Conservation (phyloP, 2,113 vertebrate genomes). For the Neofelis nebulosa region DNA sequence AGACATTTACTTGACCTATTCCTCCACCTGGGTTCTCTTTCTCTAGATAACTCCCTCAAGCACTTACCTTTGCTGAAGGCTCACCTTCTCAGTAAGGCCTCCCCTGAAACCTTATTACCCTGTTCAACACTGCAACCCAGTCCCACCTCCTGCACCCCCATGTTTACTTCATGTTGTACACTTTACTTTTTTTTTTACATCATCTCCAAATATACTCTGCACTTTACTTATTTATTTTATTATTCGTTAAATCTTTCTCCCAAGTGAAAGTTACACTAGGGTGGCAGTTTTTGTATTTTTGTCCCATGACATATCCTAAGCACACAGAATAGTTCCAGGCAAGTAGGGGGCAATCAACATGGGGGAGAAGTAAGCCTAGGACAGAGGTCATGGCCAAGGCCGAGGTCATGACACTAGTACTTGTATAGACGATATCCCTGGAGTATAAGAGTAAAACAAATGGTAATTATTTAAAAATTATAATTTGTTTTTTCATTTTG, state of each 20-base stretch:
- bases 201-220: not conserved
- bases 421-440: not conserved
- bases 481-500: not conserved
- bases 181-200: not conserved
- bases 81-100: not conserved
- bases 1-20: not conserved
- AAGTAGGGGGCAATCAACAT: not conserved
- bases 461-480: not conserved
- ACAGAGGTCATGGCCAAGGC: not conserved
- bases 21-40: not conserved
- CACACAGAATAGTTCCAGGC: not conserved
- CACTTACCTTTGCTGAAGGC: not conserved
- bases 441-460: not conserved
- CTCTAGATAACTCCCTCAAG: not conserved
- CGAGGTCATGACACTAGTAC: not conserved
- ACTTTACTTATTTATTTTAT: not conserved
- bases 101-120: not conserved
- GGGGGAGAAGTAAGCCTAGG: not conserved
- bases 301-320: not conserved
- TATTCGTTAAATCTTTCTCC: not conserved
- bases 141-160: accelerated
- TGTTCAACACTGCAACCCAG: accelerated
- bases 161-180: not conserved
- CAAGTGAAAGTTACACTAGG: not conserved
- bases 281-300: not conserved